Evolutionary conservation across 2,797 vertebrate genomes (phyloP).

Genomic region (Delichon dasypus): DNA sequence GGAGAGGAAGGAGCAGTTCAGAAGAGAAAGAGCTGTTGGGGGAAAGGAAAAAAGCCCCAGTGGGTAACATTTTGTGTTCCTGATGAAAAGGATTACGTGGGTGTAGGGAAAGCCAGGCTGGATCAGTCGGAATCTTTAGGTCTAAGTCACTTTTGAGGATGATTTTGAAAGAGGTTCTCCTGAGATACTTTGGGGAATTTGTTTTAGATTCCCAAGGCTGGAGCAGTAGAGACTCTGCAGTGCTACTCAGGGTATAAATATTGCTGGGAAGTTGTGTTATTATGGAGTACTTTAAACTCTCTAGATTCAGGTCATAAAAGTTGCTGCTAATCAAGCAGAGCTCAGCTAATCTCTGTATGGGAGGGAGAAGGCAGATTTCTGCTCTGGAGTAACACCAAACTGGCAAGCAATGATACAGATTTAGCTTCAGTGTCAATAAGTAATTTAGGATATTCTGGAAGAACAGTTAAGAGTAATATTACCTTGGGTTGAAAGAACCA

Average conservation of each 20-base stretch:
- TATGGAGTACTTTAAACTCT: not conserved
- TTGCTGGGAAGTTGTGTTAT: not conserved
- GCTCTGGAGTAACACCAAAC: not conserved
- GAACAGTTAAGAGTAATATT: not conserved
- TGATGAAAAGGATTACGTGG: not conserved
- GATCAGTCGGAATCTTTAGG: not conserved
- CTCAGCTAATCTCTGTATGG: not conserved
- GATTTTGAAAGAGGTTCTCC: not conserved
- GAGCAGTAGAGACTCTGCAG: not conserved
- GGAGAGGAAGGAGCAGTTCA: not conserved
- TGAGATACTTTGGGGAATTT: not conserved
- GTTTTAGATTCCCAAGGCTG: not conserved
- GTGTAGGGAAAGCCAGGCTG: not conserved
- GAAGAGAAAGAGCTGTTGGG: not conserved
- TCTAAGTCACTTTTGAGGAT: not conserved
- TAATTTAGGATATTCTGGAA: not conserved
- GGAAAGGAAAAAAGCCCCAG: not conserved
- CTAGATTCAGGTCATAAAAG: not conserved
- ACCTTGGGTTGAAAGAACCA: not conserved
- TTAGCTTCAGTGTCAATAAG: not conserved
- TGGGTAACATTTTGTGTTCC: not conserved
- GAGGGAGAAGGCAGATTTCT: not conserved
- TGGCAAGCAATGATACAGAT: not conserved
- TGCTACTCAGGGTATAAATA: not conserved
- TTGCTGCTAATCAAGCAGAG: not conserved